Percentiles rank a stretch among this genome's conserved stretches.
These are phyloP conservation scores for Apodemia zela DNA, from an alignment of 2,888 invertebrate species.

Conservation along the genomic window DNA sequence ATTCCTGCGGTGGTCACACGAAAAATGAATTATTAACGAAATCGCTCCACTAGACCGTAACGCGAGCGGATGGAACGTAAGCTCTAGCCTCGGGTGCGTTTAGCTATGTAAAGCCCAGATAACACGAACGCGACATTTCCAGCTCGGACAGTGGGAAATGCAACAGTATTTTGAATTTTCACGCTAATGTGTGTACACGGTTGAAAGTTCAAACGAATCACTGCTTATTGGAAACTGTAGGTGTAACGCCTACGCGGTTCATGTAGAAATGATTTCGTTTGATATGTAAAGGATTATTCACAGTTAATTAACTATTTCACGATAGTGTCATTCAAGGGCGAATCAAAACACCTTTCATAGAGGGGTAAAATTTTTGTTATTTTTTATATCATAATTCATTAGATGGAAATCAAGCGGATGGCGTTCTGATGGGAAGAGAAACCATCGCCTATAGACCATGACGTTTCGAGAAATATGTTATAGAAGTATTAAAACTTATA, in stretches of 20 bases:
- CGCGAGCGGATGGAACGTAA: conserved; percentile 23
- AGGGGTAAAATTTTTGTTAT: no score
- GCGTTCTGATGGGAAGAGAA: no score
- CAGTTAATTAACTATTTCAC: no score
- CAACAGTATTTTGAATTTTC: conserved; percentile 5
- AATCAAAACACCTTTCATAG: no score
- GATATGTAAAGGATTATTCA: not conserved
- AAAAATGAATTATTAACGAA: conserved; percentile 33
- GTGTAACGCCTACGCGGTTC: not conserved
- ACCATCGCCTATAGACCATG: no score
- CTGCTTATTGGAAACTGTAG: not conserved
- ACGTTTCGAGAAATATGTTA: no score
- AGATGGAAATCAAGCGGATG: no score
- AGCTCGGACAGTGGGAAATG: not conserved
- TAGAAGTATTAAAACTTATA: no score
- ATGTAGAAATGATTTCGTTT: not conserved
- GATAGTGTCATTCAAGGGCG: no score
- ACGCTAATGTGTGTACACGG: not conserved
- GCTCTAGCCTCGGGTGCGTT: conserved; percentile 19
- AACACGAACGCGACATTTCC: conserved; percentile 15
- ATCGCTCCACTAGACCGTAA: conserved; percentile 28
- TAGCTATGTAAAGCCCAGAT: conserved; percentile 23
- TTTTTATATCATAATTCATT: no score
- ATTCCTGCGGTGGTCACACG: conserved; percentile 23
- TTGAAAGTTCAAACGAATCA: not conserved